A percentile compares a stretch with the other conserved stretches of the same genome.
Conservation (phyloP, 92 coral and sea anemone genomes). For the Phenganax marumi region DNA sequence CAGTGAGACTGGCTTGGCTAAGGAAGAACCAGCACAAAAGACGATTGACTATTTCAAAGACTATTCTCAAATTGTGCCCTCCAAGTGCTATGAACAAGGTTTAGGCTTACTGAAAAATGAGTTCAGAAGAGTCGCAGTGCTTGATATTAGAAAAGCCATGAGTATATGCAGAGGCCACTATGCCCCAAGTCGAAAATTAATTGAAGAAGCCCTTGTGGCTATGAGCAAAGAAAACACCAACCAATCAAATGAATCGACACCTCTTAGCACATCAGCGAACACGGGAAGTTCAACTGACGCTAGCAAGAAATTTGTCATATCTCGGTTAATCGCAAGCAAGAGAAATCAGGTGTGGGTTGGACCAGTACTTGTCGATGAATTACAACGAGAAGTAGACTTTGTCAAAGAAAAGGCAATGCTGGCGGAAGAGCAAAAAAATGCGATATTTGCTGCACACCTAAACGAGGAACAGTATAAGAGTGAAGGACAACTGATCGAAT, state of each 20-base stretch:
- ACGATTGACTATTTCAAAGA: conserved; percentile 68
- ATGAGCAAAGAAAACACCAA: not conserved
- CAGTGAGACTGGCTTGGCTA: conserved; percentile 38
- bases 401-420: conserved; percentile 54
- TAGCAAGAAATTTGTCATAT: conserved; percentile 6
- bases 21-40: not conserved
- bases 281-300: not conserved
- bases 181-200: conserved; percentile 72
- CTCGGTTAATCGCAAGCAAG: conserved; percentile 47
- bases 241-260: not conserved
- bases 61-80: conserved; percentile 45
- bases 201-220: conserved; percentile 63
- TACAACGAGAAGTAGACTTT: conserved; percentile 71
- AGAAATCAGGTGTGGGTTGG: conserved; percentile 14
- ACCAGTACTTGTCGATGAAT: conserved; percentile 50
- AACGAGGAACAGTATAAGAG: conserved; percentile 85
- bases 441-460: conserved; percentile 62
- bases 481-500: conserved; percentile 90
- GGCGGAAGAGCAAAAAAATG: conserved; percentile 65
- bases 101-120: conserved; percentile 61
- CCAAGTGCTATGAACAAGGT: conserved; percentile 54
- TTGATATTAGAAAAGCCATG: conserved; percentile 61
- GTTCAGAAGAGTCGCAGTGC: conserved; percentile 63
- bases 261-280: not conserved
- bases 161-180: conserved; percentile 61